Conservation (phyloP, 2,797 vertebrate genomes). For the Sebastes umbrosus region DNA sequence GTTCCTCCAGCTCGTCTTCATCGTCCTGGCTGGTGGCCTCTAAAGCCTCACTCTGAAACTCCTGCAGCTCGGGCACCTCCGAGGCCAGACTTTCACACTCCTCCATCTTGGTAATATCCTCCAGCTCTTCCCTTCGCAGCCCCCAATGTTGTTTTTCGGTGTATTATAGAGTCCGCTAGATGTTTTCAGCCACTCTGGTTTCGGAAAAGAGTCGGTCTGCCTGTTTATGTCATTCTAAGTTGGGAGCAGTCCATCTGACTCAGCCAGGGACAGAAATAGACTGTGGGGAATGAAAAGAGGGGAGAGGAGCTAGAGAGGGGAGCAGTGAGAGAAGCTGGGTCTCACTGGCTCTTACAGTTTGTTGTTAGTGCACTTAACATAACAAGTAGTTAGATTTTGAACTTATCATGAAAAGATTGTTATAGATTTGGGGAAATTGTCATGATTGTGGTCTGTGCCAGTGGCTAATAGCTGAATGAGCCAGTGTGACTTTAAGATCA, state of each 20-base stretch:
- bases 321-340: not conserved
- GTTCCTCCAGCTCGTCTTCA: slow-evolving; percentile 86
- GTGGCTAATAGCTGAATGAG: not conserved
- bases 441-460: not conserved
- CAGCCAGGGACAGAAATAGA: slow-evolving; percentile 93
- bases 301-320: slow-evolving; percentile 31
- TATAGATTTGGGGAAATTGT: not conserved
- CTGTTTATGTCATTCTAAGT: slow-evolving; percentile 86
- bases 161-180: slow-evolving; percentile 43
- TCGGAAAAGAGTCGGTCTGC: slow-evolving; percentile 69
- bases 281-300: slow-evolving; percentile 60
- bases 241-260: slow-evolving; percentile 87
- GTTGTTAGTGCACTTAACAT: not conserved
- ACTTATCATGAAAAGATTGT: not conserved
- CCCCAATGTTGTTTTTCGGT: slow-evolving; percentile 31
- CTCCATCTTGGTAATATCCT: slow-evolving; percentile 68
- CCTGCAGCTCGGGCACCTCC: slow-evolving; percentile 79
- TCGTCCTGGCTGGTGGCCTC: slow-evolving; percentile 73
- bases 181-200: slow-evolving; percentile 72
- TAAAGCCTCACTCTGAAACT: slow-evolving; percentile 73
- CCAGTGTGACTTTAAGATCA: slow-evolving; percentile 73
- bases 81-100: slow-evolving; percentile 76
- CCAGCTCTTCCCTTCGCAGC: slow-evolving; percentile 36
- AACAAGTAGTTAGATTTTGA: not conserved
- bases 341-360: not conserved